Evolutionary conservation across 2,113 vertebrate genomes (phyloP).

Genomic region (Periophthalmodon schlosseri): DNA sequence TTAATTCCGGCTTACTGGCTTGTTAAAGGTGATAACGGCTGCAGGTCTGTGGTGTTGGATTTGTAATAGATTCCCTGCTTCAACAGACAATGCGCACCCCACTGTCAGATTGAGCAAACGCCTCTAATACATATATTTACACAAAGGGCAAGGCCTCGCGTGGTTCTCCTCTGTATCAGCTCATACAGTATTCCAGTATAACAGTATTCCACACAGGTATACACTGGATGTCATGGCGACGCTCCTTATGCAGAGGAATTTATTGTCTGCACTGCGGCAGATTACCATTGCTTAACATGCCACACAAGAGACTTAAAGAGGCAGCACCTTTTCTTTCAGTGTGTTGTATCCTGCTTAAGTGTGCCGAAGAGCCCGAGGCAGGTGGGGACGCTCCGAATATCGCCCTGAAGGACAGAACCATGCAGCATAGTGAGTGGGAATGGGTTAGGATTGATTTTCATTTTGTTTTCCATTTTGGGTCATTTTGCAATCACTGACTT

Average conservation of each 20-base stretch:
- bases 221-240: conserved; percentile 64
- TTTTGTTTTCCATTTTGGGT: background rate
- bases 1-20: too few relatives aligned
- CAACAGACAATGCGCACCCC: conserved; percentile 33
- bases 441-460: background rate
- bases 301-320: conserved; percentile 71
- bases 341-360: conserved; percentile 67
- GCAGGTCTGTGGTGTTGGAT: too few relatives aligned
- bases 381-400: conserved; percentile 58
- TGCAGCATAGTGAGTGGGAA: background rate
- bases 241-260: conserved; percentile 74
- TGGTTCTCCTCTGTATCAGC: conserved; percentile 40
- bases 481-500: background rate
- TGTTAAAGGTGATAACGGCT: too few relatives aligned
- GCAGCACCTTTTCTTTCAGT: conserved; percentile 67
- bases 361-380: conserved; percentile 56
- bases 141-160: conserved; percentile 32
- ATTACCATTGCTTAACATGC: conserved; percentile 79
- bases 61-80: conserved; percentile 56
- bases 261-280: conserved; percentile 78
- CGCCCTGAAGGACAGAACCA: conserved; percentile 52
- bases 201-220: conserved; percentile 69
- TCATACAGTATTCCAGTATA: conserved; percentile 66
- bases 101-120: conserved; percentile 52
- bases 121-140: conserved; percentile 41